Conservation (phyloP, 2,888 invertebrate species). For the Cosmia pyralina region DNA sequence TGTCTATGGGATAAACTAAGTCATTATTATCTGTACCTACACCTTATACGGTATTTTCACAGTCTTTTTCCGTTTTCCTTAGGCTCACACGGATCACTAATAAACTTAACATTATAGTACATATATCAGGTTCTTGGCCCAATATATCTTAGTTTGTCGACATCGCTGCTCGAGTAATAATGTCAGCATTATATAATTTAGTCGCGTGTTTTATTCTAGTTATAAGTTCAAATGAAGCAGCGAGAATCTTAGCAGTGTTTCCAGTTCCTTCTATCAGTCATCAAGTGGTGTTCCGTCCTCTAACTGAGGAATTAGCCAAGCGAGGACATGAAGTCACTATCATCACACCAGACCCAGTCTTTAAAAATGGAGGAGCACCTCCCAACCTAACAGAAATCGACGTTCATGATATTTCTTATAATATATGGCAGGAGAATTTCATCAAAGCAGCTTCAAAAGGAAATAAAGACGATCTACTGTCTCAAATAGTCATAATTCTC, state of each 20-base stretch:
- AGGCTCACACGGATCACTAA: not conserved
- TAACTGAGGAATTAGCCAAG: constrained; percentile 79
- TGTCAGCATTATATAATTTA: constrained; percentile 27
- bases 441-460: constrained; percentile 42
- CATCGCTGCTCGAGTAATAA: constrained; percentile 8
- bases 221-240: constrained; percentile 51
- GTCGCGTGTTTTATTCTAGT: constrained; percentile 32
- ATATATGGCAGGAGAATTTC: constrained; percentile 56
- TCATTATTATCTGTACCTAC: no score
- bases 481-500: constrained; percentile 26
- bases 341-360: constrained; percentile 81
- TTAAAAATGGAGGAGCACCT: constrained; percentile 67
- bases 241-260: constrained; percentile 71
- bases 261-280: constrained; percentile 85
- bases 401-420: constrained; percentile 73
- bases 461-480: constrained; percentile 21
- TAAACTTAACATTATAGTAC: not conserved
- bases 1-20: no score
- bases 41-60: not conserved
- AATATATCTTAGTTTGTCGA: constrained; percentile 20
- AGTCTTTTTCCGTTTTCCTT: not conserved
- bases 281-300: constrained; percentile 80
- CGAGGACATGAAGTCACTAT: constrained; percentile 85
- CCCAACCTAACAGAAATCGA: constrained; percentile 83
- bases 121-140: constrained; percentile 3